A percentile compares a stretch with the other conserved stretches of the same genome.
phyloP scores from a whole-genome alignment of 2,888 invertebrate species.

The Agapostemon virescens region DNA sequence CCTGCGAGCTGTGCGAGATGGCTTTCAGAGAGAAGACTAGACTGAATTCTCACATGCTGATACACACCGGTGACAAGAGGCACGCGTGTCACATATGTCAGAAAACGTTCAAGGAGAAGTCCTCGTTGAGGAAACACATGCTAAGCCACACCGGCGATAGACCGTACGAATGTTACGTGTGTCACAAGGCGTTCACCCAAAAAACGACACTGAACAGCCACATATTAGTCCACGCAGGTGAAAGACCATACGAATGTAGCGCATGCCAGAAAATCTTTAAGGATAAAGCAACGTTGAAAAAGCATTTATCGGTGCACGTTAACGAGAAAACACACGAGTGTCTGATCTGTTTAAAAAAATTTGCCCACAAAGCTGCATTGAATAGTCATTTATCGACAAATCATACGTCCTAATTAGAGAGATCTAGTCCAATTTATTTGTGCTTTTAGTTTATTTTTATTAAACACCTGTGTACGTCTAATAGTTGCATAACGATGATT shows the following conservation, averaged over 20 bases:
- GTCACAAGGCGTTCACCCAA: constrained; percentile 76
- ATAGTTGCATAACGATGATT: constrained; percentile 59
- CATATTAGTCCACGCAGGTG: constrained; percentile 73
- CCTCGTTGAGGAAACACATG: constrained; percentile 75
- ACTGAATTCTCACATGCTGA: constrained; percentile 75
- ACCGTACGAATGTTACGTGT: constrained; percentile 75
- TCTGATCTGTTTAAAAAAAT: constrained; percentile 76
- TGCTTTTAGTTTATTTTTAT: constrained; percentile 64
- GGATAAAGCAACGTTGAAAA: constrained; percentile 72
- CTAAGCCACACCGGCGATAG: constrained; percentile 75
- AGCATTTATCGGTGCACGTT: constrained; percentile 74
- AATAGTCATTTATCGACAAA: constrained; percentile 74
- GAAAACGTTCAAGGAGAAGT: constrained; percentile 75
- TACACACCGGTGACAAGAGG: constrained; percentile 76
- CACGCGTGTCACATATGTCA: constrained; percentile 76
- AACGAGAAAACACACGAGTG: constrained; percentile 75
- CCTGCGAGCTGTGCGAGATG: constrained; percentile 76
- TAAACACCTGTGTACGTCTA: constrained; percentile 58
- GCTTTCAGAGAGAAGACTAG: constrained; percentile 77
- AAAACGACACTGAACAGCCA: constrained; percentile 76
- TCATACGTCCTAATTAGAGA: constrained; percentile 73
- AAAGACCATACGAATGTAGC: constrained; percentile 74
- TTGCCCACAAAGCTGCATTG: constrained; percentile 74
- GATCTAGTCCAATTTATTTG: constrained; percentile 64
- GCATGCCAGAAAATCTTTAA: constrained; percentile 75